These are phyloP conservation scores for Polietes domitor DNA, from an alignment of 2,888 invertebrate genomes.

Conservation along the genomic window DNA sequence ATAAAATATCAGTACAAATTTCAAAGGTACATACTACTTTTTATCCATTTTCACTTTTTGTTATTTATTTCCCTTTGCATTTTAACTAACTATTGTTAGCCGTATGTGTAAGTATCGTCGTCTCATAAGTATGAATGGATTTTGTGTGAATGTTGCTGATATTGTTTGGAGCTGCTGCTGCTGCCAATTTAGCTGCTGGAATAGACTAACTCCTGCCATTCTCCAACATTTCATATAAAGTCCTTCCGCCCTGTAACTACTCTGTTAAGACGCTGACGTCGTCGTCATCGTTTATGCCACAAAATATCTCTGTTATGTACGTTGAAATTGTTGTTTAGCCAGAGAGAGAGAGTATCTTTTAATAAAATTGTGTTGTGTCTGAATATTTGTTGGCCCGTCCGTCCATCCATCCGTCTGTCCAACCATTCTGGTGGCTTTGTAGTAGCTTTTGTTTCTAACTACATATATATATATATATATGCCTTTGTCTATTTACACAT, in stretches of 20 bases:
- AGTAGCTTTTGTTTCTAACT: conserved; percentile 7
- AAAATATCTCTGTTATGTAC: conserved; percentile 29
- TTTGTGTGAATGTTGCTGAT: conserved; percentile 4
- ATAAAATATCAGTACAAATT: too few relatives aligned
- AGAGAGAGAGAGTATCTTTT: conserved; percentile 11
- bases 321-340: conserved; percentile 17
- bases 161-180: conserved; percentile 7
- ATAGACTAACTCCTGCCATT: neutral
- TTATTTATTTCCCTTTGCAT: too few relatives aligned
- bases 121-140: neutral
- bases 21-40: too few relatives aligned
- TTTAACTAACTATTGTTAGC: too few relatives aligned
- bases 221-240: conserved; percentile 50
- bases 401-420: neutral
- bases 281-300: conserved; percentile 1
- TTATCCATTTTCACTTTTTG: too few relatives aligned
- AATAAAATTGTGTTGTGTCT: conserved; percentile 25
- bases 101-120: neutral
- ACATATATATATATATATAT: too few relatives aligned
- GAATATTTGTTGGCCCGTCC: neutral
- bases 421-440: neutral
- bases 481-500: neutral
- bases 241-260: neutral
- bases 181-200: conserved; percentile 41
- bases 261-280: conserved; percentile 3